Base-by-base conservation (phyloP, 2,888 invertebrate genomes). In the Hirtodrosophila confusa region DNA sequence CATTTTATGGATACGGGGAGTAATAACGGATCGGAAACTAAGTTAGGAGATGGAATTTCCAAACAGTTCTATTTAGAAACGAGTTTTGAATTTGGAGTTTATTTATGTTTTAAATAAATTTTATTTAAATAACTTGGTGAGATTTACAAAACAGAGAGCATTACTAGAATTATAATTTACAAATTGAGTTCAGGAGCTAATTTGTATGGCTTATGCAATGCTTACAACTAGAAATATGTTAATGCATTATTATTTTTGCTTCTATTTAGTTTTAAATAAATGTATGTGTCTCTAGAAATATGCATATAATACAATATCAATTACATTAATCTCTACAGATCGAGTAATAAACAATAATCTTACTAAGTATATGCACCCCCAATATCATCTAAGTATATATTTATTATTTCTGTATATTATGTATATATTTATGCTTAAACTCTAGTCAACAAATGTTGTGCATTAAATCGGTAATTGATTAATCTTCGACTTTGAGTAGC, bases 91-190 rank as follows among this genome's bases (percentile, higher is more conserved):
- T 11, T 47, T 27, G 40, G 12, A 10, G 31, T 43, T 50, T 33
- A 43, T 43, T 39, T 60, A 54, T 76, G 79, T 80, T 80, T 87
- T 85, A 82, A 84, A 87, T 84, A 79, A 87, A 84, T 84, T 84
- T 84, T 85, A 84, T 84, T 84, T 84, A 87, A 84, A 85, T 84
- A 84, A 84, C 84, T 84, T 85, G 79, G 78, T 82, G 68, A 79
- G 80, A 87, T 84, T 82, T 84, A 84, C 84, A 84, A 84, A 84
- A 84, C 84, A 84, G 83, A 87, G 79, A 82, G 84, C 71, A 74
- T 75, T 75, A 68, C 79, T 82, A 86, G 74, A 72, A 68, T 73
- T 75, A 65, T 80, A 78, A 78, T 80, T 80, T 78, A 82, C 86
- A 78, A 82, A 78, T 85, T 39, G 74, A 58, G 76, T 45, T 80